Base-by-base conservation (phyloP, 2,888 invertebrate genomes). In the Philopedon plagiatum region DNA sequence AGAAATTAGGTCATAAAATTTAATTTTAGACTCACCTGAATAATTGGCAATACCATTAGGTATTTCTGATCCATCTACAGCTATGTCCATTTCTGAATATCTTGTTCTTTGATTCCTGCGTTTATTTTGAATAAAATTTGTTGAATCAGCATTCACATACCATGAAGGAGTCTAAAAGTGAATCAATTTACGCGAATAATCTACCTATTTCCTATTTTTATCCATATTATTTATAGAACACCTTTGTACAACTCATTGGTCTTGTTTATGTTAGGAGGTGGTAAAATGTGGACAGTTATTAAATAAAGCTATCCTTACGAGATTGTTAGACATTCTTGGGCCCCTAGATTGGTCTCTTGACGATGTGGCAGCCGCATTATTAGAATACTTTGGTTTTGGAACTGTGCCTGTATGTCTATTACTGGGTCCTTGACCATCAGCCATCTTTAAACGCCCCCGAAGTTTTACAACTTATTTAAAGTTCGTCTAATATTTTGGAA, bases 341-440 rank as follows among this genome's bases (percentile, higher is more conserved):
- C 78, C 76, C 67, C 78, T 80, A 68, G 80, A 79, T 65, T 78
- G 76, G 32, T 79, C 79, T 66, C 77, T 77, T 60, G 73, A 58
- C 49, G 73, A n/a, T n/a, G n/a, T 71, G 37, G 65, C 73, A 49
- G 60, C 51, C 23, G 77, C 78, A 71, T 80, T 80, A 71, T 80
- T 81, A 32, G 80, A 78, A 65, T 78, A 78, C 74, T 80, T 80
- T 41, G 89, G 87, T 86, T 91, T 91, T 77, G 92, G 91, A 80
- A 91, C 91, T 41, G 92, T 91, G 78, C 92, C 92, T 79, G 91
- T 91, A 76, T 83, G 80, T 77, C 82, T 83, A 75, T 83, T 83
- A 75, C 79, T 79, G 77, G 83, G 84, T 71, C 82, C 80, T 61
- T 81, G 80, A 66, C 83, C 84, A 65, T 83, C 84, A 54, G 83